A percentile compares a stretch with the other conserved stretches of the same genome.
Evolutionary conservation across 2,797 vertebrate genomes (phyloP).

Genomic region (Tokudaia muenninki): DNA sequence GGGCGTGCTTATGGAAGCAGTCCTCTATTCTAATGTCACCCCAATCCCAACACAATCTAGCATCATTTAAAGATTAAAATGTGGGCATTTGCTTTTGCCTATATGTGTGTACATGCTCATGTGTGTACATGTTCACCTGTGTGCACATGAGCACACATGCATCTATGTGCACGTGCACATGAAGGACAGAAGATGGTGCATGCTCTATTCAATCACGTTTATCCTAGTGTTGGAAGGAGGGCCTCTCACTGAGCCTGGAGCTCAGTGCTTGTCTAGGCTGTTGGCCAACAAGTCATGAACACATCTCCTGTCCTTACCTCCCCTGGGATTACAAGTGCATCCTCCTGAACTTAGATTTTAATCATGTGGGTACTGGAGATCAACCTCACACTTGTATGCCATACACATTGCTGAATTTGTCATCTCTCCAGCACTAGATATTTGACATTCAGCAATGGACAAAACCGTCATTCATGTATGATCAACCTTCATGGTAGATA

Average conservation of each 20-base stretch:
- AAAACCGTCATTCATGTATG: fast-evolving
- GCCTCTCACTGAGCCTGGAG: neutral
- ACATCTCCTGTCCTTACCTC: too few species aligned
- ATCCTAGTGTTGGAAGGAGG: neutral
- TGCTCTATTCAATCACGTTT: neutral
- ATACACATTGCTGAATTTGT: neutral
- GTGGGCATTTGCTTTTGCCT: neutral
- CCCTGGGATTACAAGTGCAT: neutral
- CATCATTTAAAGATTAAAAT: neutral
- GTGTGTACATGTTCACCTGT: neutral
- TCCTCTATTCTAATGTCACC: neutral
- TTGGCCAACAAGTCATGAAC: neutral
- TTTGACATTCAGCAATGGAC: conserved; percentile 18
- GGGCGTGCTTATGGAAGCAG: neutral
- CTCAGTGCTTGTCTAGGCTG: neutral
- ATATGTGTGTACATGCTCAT: neutral
- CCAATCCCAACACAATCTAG: neutral
- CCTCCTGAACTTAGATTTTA: neutral
- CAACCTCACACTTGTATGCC: neutral
- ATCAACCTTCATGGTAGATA: neutral
- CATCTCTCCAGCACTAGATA: neutral
- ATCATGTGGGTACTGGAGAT: neutral
- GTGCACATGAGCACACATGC: too few species aligned
- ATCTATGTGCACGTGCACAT: too few species aligned
- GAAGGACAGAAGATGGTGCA: neutral